phyloP scores from a whole-genome alignment of 2,888 invertebrate genomes.

The Clistopyga incitator region DNA sequence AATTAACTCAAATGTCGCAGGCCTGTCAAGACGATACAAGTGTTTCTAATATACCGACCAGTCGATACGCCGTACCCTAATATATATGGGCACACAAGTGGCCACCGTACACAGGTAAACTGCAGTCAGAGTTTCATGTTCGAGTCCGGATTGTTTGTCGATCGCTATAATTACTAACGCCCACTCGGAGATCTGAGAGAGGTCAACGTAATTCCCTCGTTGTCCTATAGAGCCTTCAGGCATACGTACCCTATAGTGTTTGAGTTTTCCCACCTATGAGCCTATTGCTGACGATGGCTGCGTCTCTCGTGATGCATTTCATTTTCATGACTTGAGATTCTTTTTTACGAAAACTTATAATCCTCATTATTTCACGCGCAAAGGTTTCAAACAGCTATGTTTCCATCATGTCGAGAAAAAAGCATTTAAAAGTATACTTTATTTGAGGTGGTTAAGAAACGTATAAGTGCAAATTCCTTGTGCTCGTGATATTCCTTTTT shows the following conservation, averaged over 20 bases:
- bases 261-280: background rate
- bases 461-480: background rate
- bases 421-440: background rate
- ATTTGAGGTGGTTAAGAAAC: background rate
- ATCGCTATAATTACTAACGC: slow-evolving; percentile 33
- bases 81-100: background rate
- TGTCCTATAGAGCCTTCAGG: background rate
- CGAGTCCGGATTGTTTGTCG: slow-evolving; percentile 31
- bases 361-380: background rate
- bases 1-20: background rate
- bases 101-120: background rate
- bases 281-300: background rate
- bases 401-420: background rate
- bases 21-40: background rate
- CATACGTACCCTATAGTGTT: background rate
- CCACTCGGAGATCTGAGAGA: background rate
- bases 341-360: background rate
- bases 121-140: background rate
- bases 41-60: background rate
- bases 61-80: background rate
- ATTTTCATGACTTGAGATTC: background rate
- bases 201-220: slow-evolving; percentile 19
- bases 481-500: background rate
- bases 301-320: background rate
- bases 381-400: background rate